These are phyloP conservation scores for Acanthurus tractus DNA, from an alignment of 2,797 vertebrate species.

Conservation along the genomic window DNA sequence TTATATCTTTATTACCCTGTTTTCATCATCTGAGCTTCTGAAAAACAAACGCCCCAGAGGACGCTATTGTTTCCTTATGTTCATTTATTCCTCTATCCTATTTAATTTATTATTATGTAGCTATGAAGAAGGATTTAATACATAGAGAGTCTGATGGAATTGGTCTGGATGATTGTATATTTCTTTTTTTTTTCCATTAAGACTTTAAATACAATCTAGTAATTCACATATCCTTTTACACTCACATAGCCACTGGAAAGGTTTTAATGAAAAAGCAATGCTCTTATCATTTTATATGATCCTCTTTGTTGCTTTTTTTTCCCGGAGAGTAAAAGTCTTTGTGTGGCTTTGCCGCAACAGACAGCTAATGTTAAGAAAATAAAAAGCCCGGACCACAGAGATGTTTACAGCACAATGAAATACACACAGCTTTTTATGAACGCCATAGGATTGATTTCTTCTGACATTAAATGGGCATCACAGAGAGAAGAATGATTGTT, in stretches of 20 bases:
- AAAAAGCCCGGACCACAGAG: slow-evolving; percentile 32
- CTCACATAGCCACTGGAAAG: slow-evolving; percentile 38
- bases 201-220: slow-evolving; percentile 50
- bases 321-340: slow-evolving; percentile 37
- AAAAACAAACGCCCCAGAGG: slow-evolving; percentile 38
- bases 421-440: slow-evolving; percentile 67
- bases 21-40: slow-evolving; percentile 31
- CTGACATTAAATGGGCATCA: slow-evolving; percentile 73
- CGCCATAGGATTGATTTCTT: slow-evolving; percentile 67
- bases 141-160: slow-evolving; percentile 35
- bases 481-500: slow-evolving; percentile 74
- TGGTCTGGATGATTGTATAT: slow-evolving; percentile 23
- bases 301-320: slow-evolving; percentile 45
- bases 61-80: slow-evolving; percentile 23
- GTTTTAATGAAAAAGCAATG: slow-evolving; percentile 69
- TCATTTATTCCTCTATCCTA: slow-evolving; percentile 20
- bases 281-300: slow-evolving; percentile 70
- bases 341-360: slow-evolving; percentile 26
- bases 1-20: slow-evolving; percentile 33
- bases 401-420: slow-evolving; percentile 75
- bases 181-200: slow-evolving; percentile 8
- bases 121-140: slow-evolving; percentile 49
- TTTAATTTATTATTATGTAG: slow-evolving; percentile 33
- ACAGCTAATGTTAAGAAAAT: slow-evolving; percentile 45
- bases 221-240: slow-evolving; percentile 51